These are phyloP conservation scores for Sminthurides aquaticus DNA, from an alignment of 2,888 invertebrate genomes.

Conservation along the genomic window DNA sequence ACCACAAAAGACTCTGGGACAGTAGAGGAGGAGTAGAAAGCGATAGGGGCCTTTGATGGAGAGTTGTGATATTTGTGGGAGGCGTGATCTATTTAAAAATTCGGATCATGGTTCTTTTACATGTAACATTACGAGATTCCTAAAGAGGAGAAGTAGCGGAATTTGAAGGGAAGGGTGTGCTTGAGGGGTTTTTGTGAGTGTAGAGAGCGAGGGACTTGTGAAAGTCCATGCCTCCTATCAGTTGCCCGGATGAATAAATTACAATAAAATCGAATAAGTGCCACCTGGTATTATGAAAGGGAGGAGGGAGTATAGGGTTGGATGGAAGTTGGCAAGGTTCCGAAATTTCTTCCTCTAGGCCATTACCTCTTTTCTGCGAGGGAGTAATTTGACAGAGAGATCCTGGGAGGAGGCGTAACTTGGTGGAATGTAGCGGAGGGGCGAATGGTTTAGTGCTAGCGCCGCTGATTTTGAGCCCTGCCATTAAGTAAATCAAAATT, in stretches of 20 bases:
- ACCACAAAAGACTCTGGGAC: too few relatives aligned
- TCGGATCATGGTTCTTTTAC: too few relatives aligned
- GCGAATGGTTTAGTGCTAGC: too few relatives aligned
- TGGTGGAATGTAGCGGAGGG: neutral
- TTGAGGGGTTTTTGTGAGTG: too few relatives aligned
- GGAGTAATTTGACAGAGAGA: neutral
- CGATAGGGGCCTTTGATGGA: too few relatives aligned
- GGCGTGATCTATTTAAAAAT: too few relatives aligned
- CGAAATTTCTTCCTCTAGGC: neutral
- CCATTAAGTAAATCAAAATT: neutral
- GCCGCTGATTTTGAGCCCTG: neutral
- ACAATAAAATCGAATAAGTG: neutral
- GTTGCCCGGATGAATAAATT: neutral
- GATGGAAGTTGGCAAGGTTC: neutral
- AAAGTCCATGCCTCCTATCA: neutral
- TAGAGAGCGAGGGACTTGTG: too few relatives aligned
- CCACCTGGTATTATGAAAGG: neutral
- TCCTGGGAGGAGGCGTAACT: neutral
- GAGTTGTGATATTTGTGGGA: too few relatives aligned
- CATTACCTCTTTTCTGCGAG: neutral
- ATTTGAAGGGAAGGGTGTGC: too few relatives aligned
- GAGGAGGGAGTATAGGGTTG: neutral
- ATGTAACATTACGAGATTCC: too few relatives aligned
- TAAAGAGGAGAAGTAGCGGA: too few relatives aligned
- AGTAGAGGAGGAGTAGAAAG: too few relatives aligned